These are phyloP conservation scores for Cheilosia vulpina DNA, from an alignment of 2,888 invertebrate genomes.

Conservation along the genomic window DNA sequence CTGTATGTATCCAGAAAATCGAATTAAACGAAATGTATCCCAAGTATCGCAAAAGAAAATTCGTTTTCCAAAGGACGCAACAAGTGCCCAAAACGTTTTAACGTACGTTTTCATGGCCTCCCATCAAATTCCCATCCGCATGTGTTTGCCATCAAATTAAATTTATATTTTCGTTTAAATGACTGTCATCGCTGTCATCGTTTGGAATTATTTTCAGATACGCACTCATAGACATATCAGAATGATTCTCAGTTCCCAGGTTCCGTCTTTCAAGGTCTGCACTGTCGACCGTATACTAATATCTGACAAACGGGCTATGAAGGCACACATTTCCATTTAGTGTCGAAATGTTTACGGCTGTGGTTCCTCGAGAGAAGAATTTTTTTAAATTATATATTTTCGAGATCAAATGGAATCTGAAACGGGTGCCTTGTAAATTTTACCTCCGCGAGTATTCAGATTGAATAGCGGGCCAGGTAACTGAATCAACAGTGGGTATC, in stretches of 20 bases:
- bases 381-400: background rate
- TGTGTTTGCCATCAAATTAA: background rate
- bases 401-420: background rate
- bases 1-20: background rate
- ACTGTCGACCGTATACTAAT: background rate
- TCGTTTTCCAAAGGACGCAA: background rate
- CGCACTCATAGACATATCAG: background rate
- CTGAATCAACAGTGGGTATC: background rate
- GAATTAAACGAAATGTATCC: background rate
- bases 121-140: background rate
- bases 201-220: background rate
- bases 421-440: background rate
- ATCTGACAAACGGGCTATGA: background rate
- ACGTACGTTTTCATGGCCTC: background rate
- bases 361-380: background rate
- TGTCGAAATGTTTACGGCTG: background rate
- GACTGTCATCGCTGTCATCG: background rate
- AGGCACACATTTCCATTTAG: background rate
- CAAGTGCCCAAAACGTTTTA: background rate
- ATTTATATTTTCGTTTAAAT: constrained; percentile 1
- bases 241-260: background rate
- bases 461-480: background rate
- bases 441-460: background rate
- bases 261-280: background rate
- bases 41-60: background rate